A percentile compares a stretch with the other conserved stretches of the same genome.
phyloP scores from a whole-genome alignment of 2,888 invertebrate species.

The Sarcophaga variegata region DNA sequence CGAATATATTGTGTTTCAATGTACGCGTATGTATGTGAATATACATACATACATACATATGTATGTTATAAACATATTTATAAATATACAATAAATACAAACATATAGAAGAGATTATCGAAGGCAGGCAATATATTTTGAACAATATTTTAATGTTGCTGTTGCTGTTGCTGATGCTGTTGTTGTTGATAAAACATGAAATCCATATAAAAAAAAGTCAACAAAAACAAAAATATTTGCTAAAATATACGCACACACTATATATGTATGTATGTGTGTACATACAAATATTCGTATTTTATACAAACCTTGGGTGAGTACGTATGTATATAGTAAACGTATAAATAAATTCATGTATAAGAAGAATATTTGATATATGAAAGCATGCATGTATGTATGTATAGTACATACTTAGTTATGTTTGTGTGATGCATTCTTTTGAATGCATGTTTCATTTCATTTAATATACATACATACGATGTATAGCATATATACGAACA shows the following conservation, averaged over 20 bases:
- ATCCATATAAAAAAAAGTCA: background rate
- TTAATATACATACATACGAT: background rate
- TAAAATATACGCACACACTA: background rate
- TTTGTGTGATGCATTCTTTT: background rate
- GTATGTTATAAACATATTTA: background rate
- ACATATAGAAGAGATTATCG: conserved; percentile 23
- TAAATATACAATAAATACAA: background rate
- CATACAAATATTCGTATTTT: too few relatives aligned
- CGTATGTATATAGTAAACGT: too few relatives aligned
- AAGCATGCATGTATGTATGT: too few relatives aligned
- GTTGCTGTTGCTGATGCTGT: conserved; percentile 13
- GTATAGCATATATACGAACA: background rate
- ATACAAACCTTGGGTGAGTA: too few relatives aligned
- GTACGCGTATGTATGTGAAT: background rate
- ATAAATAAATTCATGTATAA: too few relatives aligned
- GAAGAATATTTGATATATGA: too few relatives aligned
- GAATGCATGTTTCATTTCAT: background rate
- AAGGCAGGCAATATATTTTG: conserved; percentile 35
- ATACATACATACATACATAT: background rate
- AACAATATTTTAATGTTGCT: conserved; percentile 32
- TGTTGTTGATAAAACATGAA: conserved; percentile 34
- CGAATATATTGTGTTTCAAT: too few relatives aligned
- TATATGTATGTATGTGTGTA: background rate
- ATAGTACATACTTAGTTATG: too few relatives aligned
- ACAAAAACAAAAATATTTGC: background rate